phyloP scores from a whole-genome alignment of 2,797 vertebrate genomes.

The Clarias fuscus region DNA sequence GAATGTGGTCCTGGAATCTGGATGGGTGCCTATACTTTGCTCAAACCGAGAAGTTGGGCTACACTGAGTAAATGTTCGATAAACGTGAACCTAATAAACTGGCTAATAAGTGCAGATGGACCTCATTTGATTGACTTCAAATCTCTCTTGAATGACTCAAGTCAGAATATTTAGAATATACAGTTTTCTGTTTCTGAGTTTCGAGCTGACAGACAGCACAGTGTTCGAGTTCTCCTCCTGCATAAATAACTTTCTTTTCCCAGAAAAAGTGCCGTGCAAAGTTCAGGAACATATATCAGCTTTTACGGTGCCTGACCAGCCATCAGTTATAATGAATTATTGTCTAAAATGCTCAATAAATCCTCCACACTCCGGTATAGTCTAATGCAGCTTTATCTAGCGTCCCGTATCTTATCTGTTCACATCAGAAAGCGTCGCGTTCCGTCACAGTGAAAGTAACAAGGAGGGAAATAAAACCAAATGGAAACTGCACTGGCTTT shows the following conservation, averaged over 20 bases:
- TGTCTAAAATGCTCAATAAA: conserved; percentile 5
- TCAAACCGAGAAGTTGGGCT: neutral
- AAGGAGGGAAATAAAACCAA: neutral
- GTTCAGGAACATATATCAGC: conserved; percentile 15
- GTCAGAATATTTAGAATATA: too few relatives aligned
- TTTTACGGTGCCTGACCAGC: neutral
- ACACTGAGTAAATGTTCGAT: neutral
- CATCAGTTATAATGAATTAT: neutral
- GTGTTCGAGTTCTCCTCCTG: neutral
- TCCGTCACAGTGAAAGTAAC: neutral
- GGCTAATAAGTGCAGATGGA: neutral
- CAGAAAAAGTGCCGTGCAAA: neutral
- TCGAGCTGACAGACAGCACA: neutral
- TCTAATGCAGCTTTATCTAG: neutral
- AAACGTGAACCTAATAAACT: neutral
- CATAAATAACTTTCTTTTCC: neutral
- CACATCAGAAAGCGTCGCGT: neutral
- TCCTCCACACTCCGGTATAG: neutral
- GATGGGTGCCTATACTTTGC: neutral
- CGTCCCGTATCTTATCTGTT: conserved; percentile 1
- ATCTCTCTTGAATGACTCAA: too few relatives aligned
- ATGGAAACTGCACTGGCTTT: neutral
- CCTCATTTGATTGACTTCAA: neutral
- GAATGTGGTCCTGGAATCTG: too few relatives aligned
- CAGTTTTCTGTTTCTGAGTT: neutral